These are phyloP conservation scores for Elymnias hypermnestra DNA, from an alignment of 1,140 invertebrate species.

Conservation along the genomic window DNA sequence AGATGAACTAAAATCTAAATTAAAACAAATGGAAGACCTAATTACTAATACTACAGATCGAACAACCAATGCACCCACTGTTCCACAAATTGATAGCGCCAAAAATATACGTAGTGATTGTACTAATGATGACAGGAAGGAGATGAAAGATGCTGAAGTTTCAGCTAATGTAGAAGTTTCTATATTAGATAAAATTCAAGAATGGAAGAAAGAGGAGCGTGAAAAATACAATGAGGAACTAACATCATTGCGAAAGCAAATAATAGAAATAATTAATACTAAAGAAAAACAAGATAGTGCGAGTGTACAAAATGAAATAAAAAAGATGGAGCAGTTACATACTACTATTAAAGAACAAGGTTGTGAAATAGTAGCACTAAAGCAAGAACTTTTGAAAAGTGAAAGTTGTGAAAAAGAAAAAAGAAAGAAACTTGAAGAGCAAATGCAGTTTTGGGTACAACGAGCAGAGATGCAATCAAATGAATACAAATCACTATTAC, in stretches of 20 bases:
- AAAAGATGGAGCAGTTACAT: slow-evolving; percentile 55
- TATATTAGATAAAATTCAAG: slow-evolving; percentile 55
- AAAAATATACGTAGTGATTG: no score
- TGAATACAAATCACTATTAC: slow-evolving; percentile 51
- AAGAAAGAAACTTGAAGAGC: slow-evolving; percentile 44
- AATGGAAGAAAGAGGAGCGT: slow-evolving; percentile 66
- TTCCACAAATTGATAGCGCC: slow-evolving; percentile 6
- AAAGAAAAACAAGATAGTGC: slow-evolving; percentile 44
- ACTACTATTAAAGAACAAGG: slow-evolving; percentile 55
- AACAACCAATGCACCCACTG: slow-evolving; percentile 14
- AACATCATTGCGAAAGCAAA: slow-evolving; percentile 52
- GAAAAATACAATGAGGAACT: slow-evolving; percentile 68
- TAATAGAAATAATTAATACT: slow-evolving; percentile 48
- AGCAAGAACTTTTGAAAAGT: slow-evolving; percentile 43
- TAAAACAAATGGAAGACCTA: slow-evolving; percentile 54
- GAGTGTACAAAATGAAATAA: slow-evolving; percentile 38
- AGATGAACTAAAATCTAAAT: slow-evolving; percentile 53
- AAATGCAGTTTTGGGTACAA: slow-evolving; percentile 48
- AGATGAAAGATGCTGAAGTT: slow-evolving; percentile 52
- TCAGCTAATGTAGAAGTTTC: slow-evolving; percentile 47
- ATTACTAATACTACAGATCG: slow-evolving; percentile 18
- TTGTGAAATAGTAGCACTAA: slow-evolving; percentile 46
- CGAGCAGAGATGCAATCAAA: slow-evolving; percentile 48
- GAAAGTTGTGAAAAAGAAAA: slow-evolving; percentile 32
- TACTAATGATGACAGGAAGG: slow-evolving; percentile 12